Evolutionary conservation across 2,888 invertebrate species (phyloP), one percentile per base, ranked within the genome.

Genomic region (Lamellibrachia satsuma): DNA sequence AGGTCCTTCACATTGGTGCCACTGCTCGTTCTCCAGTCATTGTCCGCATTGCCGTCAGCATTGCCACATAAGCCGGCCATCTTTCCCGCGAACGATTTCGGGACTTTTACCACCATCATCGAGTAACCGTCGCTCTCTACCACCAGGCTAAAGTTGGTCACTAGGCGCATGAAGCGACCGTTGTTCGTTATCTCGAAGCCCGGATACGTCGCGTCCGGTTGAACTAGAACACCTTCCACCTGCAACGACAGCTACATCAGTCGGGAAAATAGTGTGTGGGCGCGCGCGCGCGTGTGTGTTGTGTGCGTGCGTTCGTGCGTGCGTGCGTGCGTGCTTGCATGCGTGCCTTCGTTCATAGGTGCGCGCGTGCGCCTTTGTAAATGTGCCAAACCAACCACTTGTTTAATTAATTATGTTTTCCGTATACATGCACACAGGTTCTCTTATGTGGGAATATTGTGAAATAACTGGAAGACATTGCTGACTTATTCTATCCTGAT

Each of bases 101-200:
- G 93, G 7, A 90, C 15, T n/a, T 92, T 55, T n/a, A 93, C 92
- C n/a, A 92, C 22, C n/a, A 15, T 55, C 39, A 55, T 57, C 92
- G 90, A 92, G n/a, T 11, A 2, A 52, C 93, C 93, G 92, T 93
- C 93, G 52, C 55, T 52, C 93, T 93, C 90, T 39, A 93, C 93
- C 51, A 93, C 52, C 92, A 93, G 92, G 39, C 92, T 90, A 51
- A 92, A 93, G 93, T 92, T 52, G n/a, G 93, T 93, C 6, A 75
- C 92, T 90, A 93, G 3, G 39, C 93, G 93, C n/a, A 93, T 90
- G 90, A 92, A 92, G 39, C 52, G 27, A 52, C 93, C 93, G 92
- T 75, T 93, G n/a, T 57, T 93, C n/a, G 52, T 22, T 27, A 93
- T 92, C 75, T 52, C 60, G 22, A 93, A 27, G 52, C 92, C 90